These are phyloP conservation scores for Biston betularia DNA, from an alignment of 2,888 invertebrate genomes.

Conservation along the genomic window DNA sequence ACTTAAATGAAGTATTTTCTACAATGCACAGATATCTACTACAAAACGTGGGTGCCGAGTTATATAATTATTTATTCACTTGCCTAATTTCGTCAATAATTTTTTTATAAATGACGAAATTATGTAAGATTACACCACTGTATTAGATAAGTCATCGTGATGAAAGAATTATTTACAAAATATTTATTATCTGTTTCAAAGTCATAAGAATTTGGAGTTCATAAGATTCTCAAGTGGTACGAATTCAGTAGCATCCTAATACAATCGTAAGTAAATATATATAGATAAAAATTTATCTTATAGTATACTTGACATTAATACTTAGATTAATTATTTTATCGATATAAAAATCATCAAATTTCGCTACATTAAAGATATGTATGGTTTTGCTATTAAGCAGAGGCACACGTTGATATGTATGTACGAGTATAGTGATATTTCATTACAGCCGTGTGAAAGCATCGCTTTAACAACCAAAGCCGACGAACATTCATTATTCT, in stretches of 20 bases:
- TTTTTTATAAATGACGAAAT: background rate
- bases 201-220: conserved; percentile 85
- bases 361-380: conserved; percentile 81
- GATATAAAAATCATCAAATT: conserved; percentile 80
- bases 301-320: conserved; percentile 73
- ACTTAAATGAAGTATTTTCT: conserved; percentile 7
- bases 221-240: conserved; percentile 83
- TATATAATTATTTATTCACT: background rate
- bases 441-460: conserved; percentile 68
- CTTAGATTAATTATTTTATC: conserved; percentile 52
- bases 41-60: conserved; percentile 42
- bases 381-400: conserved; percentile 79
- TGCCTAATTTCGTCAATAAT: conserved; percentile 17
- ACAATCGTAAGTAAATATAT: conserved; percentile 78
- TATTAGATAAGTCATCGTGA: conserved; percentile 59
- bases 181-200: conserved; percentile 77
- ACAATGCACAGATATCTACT: conserved; percentile 35
- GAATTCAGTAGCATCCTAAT: conserved; percentile 77
- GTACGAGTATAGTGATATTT: conserved; percentile 62
- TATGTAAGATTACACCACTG: conserved; percentile 32
- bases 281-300: conserved; percentile 78
- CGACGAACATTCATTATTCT: conserved; percentile 54
- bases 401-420: conserved; percentile 85
- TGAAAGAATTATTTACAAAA: conserved; percentile 80
- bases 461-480: conserved; percentile 80